Base-by-base conservation (phyloP, 1,140 invertebrate genomes). In the Scaptomyza montana region DNA sequence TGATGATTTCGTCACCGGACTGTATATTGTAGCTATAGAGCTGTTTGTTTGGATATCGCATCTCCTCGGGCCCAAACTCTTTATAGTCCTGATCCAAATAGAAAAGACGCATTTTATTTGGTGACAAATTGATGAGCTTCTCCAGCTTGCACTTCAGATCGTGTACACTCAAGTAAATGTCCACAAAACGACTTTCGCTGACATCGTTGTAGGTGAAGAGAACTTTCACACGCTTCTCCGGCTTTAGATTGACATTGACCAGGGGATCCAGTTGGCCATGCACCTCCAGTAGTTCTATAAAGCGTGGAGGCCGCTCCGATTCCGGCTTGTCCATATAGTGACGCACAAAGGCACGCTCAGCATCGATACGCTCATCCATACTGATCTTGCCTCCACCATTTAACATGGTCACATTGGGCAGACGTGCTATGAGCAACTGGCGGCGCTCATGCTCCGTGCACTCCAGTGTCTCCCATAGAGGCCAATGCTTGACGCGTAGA, bases 341-440 rank as follows among this genome's bases (percentile, higher is more conserved):
- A 54, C 98, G 93, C 73, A 99, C 97, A 92, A 98, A 98, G 76
- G 97, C 97, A 64, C 97, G 93, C 90, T 99, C 97, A n/a, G 97
- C 96, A 87, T 98, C 96, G 92, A 98, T 97, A 63, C 97, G 93
- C 91, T 98, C 97, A 78, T 97, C 95, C 0, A 93, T 93, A 33
- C 94, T 94, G 77, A 98, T 97, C 30, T 94, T 94, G 47, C 97
- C 97, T 16, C 97, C 97, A 53, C 97, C 97, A 93, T 98, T 99
- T 9, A 99, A 92, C 51, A 95, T 96, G 71, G 94, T 93, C 19
- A 98, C 95, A 89, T 96, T 96, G 45, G 97, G 97, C 61, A 98
- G 92, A 60, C 97, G 93, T 2, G 97, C 97, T 61, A 99, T 97
- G 36, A 98, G 91, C 41, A 98, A 93, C 90, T 98, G 95, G 21